Conservation (phyloP, 2,797 vertebrate genomes). For the Tiaroga cobitis region DNA sequence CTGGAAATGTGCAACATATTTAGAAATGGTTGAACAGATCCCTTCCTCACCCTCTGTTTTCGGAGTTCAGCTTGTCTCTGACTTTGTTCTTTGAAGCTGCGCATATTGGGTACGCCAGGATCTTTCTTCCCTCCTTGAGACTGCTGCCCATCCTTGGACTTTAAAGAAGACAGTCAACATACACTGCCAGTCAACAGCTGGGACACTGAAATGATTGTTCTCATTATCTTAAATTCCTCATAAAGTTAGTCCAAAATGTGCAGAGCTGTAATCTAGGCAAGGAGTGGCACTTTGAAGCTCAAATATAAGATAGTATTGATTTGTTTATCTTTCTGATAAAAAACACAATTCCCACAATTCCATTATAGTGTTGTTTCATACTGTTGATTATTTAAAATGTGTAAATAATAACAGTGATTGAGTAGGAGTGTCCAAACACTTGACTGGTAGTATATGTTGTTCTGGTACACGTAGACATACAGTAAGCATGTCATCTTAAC, state of each 20-base stretch:
- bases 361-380: not conserved
- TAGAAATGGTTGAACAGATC: not conserved
- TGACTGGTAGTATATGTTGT: not conserved
- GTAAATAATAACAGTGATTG: not conserved
- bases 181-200: not conserved
- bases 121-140: slow-evolving; percentile 60
- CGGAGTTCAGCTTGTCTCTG: slow-evolving; percentile 79
- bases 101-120: slow-evolving; percentile 60
- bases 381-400: not conserved
- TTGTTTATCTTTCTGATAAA: not conserved
- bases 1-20: not conserved
- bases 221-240: not conserved
- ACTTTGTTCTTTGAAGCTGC: slow-evolving; percentile 69
- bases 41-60: slow-evolving; percentile 79
- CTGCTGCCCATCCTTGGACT: slow-evolving; percentile 72
- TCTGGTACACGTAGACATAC: not conserved
- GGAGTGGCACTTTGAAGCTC: not conserved
- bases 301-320: not conserved
- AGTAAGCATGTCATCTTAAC: not conserved
- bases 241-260: not conserved
- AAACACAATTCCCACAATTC: not conserved
- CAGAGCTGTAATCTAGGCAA: not conserved
- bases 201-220: not conserved
- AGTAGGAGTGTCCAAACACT: not conserved
- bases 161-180: slow-evolving; percentile 16